These are phyloP conservation scores for Leucophenga varia DNA, from an alignment of 1,140 invertebrate species.

Conservation along the genomic window DNA sequence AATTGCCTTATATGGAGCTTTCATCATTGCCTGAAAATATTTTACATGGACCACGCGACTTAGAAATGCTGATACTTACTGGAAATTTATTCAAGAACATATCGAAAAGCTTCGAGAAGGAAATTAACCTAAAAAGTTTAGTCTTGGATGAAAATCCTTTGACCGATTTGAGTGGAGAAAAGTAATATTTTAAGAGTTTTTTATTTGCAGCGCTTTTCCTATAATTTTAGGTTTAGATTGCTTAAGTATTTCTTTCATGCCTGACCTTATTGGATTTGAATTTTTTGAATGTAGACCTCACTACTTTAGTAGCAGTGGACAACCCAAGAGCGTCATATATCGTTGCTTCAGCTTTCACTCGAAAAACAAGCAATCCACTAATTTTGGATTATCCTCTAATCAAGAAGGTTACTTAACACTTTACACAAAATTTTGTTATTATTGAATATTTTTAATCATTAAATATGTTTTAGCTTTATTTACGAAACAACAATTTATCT, in stretches of 20 bases:
- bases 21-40: conserved; percentile 63
- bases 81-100: conserved; percentile 66
- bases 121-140: conserved; percentile 62
- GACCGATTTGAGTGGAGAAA: conserved; percentile 52
- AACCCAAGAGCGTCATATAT: conserved; percentile 63
- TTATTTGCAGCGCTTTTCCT: conserved; percentile 63
- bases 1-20: conserved; percentile 68
- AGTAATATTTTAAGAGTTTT: conserved; percentile 31
- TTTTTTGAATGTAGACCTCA: conserved; percentile 29
- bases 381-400: conserved; percentile 38
- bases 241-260: conserved; percentile 68
- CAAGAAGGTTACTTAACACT: conserved; percentile 34
- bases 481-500: conserved; percentile 68
- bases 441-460: not conserved
- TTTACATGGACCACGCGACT: conserved; percentile 65
- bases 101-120: conserved; percentile 64
- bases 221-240: conserved; percentile 61
- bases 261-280: conserved; percentile 60
- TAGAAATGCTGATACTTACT: conserved; percentile 68
- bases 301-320: conserved; percentile 47
- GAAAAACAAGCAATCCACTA: conserved; percentile 31
- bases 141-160: conserved; percentile 72
- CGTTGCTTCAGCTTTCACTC: conserved; percentile 59
- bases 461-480: conserved; percentile 59
- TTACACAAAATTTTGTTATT: not conserved